Evolutionary conservation across 2,113 vertebrate species (phyloP), one percentile per base, ranked within the genome.

Genomic region (Pachypanchax playfairii): DNA sequence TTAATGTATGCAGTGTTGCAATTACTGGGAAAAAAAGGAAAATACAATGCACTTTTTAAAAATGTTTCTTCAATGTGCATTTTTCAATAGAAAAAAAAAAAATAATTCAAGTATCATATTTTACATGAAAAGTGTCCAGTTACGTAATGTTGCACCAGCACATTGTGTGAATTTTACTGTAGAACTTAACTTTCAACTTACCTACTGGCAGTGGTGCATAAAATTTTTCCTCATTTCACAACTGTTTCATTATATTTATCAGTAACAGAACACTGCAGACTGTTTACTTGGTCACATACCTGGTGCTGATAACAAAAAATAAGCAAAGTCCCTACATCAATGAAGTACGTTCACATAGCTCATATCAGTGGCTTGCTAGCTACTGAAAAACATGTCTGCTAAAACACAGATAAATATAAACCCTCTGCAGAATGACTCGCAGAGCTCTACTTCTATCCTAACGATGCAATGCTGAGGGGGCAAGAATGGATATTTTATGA

Each of bases 181-280:
- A n/a, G 25, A 4, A 28, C 28, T 41, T 24, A 49, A 17, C 36
- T 42, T 39, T 43, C 50, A 36, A 24, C 35, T 70, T 17, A 33
- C 26, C 53, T 47, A 4, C 53, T 46, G 35, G 26, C 26, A 35
- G 41, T 46, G 42, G 35, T 35, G 53, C 7, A 42, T 54, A 52
- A 60, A 84, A 78, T 78, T 75, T 15, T 54, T 33, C 29, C 55
- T 75, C 48, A 75, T 76, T 77, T 55, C 53, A 59, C 31, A 46
- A 70, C 52, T 15, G 53, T 64, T 69, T 66, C 56, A 76, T 83
- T 80, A 54, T 63, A 81, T 68, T 85, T 85, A 82, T 86, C 79
- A 67, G 59, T 31, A 22, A 46, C 74, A 41, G 43, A 47, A 57
- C 63, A 62, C 49, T 48, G 64, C 68, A 70, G 51, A 68, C 39